Evolutionary conservation across 2,888 invertebrate genomes (phyloP).

Genomic region (Eilema sororculum): DNA sequence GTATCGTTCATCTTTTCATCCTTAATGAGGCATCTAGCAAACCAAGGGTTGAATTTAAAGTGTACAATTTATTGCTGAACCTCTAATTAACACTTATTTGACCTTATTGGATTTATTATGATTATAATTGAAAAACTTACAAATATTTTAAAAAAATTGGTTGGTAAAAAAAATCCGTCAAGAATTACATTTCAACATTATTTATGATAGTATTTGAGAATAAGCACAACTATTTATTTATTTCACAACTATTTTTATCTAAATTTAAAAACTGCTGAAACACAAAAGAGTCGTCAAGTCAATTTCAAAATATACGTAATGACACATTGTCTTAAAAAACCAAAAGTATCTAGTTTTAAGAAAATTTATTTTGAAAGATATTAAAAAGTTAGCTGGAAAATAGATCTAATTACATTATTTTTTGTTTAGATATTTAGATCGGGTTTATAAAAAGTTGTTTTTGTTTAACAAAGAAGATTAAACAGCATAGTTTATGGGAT

Average conservation of each 20-base stretch:
- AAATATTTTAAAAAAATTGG: background rate
- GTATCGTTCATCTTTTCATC: conserved; percentile 15
- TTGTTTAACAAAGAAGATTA: too few relatives aligned
- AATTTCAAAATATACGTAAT: too few relatives aligned
- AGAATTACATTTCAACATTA: too few relatives aligned
- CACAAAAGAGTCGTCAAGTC: too few relatives aligned
- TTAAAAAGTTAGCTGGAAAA: background rate
- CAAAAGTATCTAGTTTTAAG: too few relatives aligned
- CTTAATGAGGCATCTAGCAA: conserved; percentile 13
- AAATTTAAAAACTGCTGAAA: too few relatives aligned
- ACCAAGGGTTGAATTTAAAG: conserved; percentile 7
- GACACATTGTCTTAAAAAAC: too few relatives aligned
- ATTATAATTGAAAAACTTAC: background rate
- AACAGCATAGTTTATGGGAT: too few relatives aligned
- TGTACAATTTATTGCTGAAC: conserved; percentile 2
- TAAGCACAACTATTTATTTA: background rate
- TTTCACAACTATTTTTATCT: too few relatives aligned
- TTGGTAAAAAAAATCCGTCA: too few relatives aligned
- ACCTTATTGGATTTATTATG: background rate
- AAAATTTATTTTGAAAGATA: background rate
- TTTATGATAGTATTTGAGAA: background rate
- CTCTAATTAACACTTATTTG: background rate
- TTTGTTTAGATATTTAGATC: background rate
- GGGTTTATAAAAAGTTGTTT: too few relatives aligned
- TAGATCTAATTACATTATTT: background rate